Base-by-base conservation (phyloP, 2,888 invertebrate genomes). In the Hoplodrina ambigua region DNA sequence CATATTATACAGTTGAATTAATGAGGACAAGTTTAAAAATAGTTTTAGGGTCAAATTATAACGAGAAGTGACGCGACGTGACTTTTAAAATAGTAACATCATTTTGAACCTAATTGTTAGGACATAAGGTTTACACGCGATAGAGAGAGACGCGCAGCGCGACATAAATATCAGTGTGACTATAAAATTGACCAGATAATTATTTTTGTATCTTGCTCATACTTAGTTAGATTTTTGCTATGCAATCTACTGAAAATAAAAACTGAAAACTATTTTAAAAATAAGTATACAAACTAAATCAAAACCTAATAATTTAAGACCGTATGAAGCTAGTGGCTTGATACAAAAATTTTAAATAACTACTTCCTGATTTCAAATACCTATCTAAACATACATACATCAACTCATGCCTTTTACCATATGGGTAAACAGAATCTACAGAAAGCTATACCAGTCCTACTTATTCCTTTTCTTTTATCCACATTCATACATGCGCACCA, bases 1-100 rank as follows among this genome's bases (percentile, higher is more conserved):
- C 71, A 17, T 46, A 71, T 44, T 53, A 58, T 71, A 58, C 59
- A 37, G 41, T 71, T 25, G 44, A 71, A 69, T 70, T 57, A 71
- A 50, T 57, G 30, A 69, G 10, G 17, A 10, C 25, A 37, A 52
- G 1, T 25, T 13, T 25, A 25, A 46, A 25, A 25, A 53, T 46
- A 11, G 3, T 17, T 30, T 44, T 13, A 44, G 11, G 13, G 44
- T 44, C 13, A 44, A 7, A 11, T 44, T 3, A 44, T 13, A 44
- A 1, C 1, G 2, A 44, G 44, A 13, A 3, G 13, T 44, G 13
- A 44, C 7, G 2, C 44, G 2, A 44, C 4, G 44, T 13, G 44
- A 44, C 13, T 11, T 44, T 13, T 11, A 4, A 44, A 4, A 44
- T 44, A 4, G 4, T 2, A 10, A 15, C 44, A 44, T 13, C 13